Evolutionary conservation across 2,113 vertebrate species (phyloP), one percentile per base, ranked within the genome.

Genomic region (Indicator maculatus): DNA sequence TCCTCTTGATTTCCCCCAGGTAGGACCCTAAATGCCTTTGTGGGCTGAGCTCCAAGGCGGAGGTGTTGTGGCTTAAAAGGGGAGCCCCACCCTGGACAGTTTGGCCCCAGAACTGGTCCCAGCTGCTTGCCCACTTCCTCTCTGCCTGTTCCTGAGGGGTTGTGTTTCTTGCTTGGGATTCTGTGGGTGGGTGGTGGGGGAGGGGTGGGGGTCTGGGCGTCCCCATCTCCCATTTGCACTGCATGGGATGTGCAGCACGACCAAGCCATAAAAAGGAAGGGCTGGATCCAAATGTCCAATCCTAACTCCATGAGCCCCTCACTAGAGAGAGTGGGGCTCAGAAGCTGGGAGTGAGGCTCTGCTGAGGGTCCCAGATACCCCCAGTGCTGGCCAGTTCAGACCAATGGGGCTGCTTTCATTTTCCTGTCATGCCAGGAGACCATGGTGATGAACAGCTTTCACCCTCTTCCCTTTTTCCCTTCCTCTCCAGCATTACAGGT

Each of bases 1-100:
- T 96, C 96, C 90, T 33, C 91, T 94, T 96, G 95, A 96, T 96
- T 96, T 95, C 96, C 96, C 96, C 39, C 73, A 96, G 92, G 95
- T 92, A 92, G 36, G 47, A 73, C 70, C 70, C 86, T 78, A 90
- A 94, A 96, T 95, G 74, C 73, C 73, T 83, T 53, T 36, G 61
- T 0, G 31, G 95, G 92, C 92, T 86, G 80, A 5, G 2, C 16
- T 91, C 95, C 91, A 95, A 60, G 18, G 69, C 1, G 20, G 85
- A 89, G 94, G 65, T 95, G 87, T 26, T 2, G 4, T 26, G 52
- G 87, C 45, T 89, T 39, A 64, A 38, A 19, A 33, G 26, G 45
- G 60, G 76, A 93, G 67, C 69, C 66, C 36, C 65, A 53, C 70
- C 63, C 63, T 18, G 14, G 81, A 55, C 5, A 24, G 89, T 18